Evolutionary conservation across 2,797 vertebrate species (phyloP), one percentile per base, ranked within the genome.

Genomic region (Acanthis flammea): DNA sequence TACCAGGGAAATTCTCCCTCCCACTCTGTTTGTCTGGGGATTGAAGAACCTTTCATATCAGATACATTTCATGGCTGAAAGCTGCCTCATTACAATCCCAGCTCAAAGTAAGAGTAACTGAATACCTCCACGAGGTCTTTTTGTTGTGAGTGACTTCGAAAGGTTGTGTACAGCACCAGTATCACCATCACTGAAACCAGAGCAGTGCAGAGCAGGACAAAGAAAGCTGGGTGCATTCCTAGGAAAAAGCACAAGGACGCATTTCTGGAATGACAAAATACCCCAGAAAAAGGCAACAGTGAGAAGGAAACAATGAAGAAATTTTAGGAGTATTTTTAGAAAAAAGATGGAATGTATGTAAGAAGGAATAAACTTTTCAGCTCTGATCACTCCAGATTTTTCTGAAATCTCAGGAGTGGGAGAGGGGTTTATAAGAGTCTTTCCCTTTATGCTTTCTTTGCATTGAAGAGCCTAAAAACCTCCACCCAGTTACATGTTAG

Each of bases 151-250:
- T 86, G 92, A 22, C 97, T 98, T 66, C 97, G 96, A 63, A 98
- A 98, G 70, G 98, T 97, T 1, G 97, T 91, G 88, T 98, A 98
- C 21, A 98, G 88, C 90, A 98, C 98, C 87, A 99, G 97, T 55
- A 97, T 96, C 88, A 99, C 96, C 24, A 97, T 97, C 18, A 97
- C 95, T 7, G 97, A 94, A 66, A 99, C 97, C 50, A 99, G 83
- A 1, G 98, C 86, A 23, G 98, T 94, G 41, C 98, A 99, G 0
- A 98, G 97, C 90, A 99, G 95, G 45, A 98, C 98, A 90, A 99
- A 99, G 96, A 98, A 72, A 41, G 98, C 90, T 0, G 98, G 98
- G 61, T 96, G 95, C 53, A 98, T 90, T 57, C 89, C 99, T 99
- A 95, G 82, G 86, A 83, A 90, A 33, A n/a, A 93, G 71, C 82